phyloP scores from a whole-genome alignment of 2,888 invertebrate species.

The Xestia sexstrigata region DNA sequence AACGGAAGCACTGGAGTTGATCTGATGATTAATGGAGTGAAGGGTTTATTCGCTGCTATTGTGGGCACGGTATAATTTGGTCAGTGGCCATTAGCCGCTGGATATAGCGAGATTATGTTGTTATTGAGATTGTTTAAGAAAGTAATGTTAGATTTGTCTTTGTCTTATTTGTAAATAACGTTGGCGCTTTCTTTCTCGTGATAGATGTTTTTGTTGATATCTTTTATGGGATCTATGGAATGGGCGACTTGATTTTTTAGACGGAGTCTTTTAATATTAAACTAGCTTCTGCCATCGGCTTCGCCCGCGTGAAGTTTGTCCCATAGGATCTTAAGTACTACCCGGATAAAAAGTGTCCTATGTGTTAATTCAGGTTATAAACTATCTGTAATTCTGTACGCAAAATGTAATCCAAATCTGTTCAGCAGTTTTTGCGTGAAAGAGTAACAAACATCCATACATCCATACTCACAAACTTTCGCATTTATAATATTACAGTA shows the following conservation, averaged over 20 bases:
- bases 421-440: too few species aligned
- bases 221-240: conserved; percentile 21
- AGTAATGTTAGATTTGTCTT: conserved; percentile 53
- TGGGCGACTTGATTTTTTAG: not conserved
- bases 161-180: conserved; percentile 47
- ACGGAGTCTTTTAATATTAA: not conserved
- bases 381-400: too few species aligned
- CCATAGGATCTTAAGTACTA: too few species aligned
- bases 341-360: too few species aligned
- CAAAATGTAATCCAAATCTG: too few species aligned
- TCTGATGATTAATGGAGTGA: conserved; percentile 85
- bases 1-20: conserved; percentile 85
- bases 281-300: too few species aligned
- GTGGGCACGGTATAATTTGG: conserved; percentile 58
- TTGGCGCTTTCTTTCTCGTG: conserved; percentile 25
- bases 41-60: conserved; percentile 72
- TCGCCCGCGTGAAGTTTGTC: too few species aligned
- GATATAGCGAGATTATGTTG: conserved; percentile 60
- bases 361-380: too few species aligned
- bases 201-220: conserved; percentile 27
- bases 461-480: too few species aligned
- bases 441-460: too few species aligned
- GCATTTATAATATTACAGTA: too few species aligned
- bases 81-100: conserved; percentile 55
- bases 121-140: conserved; percentile 59